Evolutionary conservation across 2,797 vertebrate species (phyloP).

Genomic region (Xerus rutilus): DNA sequence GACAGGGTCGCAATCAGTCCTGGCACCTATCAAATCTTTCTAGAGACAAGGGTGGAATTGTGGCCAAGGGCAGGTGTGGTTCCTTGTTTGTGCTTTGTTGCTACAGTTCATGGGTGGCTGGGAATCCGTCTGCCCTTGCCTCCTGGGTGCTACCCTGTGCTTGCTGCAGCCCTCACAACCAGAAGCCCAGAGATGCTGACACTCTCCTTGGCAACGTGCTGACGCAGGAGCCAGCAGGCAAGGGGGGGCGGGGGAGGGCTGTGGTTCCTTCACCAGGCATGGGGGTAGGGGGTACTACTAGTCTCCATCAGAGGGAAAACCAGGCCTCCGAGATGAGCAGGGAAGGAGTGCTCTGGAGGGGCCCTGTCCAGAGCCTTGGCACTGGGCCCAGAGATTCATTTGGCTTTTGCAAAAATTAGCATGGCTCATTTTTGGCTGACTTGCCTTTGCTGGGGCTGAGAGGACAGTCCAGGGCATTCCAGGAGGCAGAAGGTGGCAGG

Average conservation of each 20-base stretch:
- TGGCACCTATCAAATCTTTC: background rate
- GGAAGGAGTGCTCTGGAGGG: background rate
- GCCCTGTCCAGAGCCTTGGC: background rate
- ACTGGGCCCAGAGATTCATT: background rate
- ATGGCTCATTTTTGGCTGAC: constrained; percentile 11
- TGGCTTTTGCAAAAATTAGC: constrained; percentile 10
- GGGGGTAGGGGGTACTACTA: constrained; percentile 33
- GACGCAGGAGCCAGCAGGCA: constrained; percentile 65
- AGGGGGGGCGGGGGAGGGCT: background rate
- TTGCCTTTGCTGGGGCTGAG: background rate
- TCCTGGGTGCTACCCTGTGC: constrained; percentile 38
- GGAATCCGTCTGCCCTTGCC: background rate
- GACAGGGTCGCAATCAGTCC: background rate
- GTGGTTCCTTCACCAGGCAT: constrained; percentile 18
- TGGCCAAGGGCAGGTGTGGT: background rate
- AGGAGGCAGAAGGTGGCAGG: background rate
- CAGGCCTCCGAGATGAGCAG: background rate
- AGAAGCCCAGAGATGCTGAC: constrained; percentile 42
- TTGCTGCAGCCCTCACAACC: constrained; percentile 16
- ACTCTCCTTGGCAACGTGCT: constrained; percentile 77
- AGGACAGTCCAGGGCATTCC: background rate
- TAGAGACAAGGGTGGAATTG: background rate
- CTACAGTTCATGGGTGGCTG: fast-evolving
- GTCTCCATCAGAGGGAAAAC: background rate
- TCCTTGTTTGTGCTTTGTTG: background rate